phyloP scores from a whole-genome alignment of 2,113 vertebrate species.

The Neoarius graeffei region DNA sequence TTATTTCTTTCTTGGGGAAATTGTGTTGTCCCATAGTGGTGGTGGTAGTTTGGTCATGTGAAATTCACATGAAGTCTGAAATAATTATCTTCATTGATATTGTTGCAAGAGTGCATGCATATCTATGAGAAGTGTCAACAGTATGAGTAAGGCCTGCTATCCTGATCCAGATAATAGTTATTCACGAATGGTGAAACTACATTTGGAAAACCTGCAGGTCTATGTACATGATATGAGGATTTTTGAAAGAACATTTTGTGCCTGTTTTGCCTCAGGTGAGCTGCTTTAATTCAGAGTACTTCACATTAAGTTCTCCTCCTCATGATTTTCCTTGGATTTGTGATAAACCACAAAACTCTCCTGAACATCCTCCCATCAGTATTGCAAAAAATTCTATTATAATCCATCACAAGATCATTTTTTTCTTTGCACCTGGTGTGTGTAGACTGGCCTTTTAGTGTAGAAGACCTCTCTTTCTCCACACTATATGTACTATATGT shows the following conservation, averaged over 20 bases:
- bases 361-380: background rate
- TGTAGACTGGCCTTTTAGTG: slow-evolving; percentile 66
- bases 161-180: background rate
- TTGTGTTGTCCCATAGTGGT: background rate
- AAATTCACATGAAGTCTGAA: background rate
- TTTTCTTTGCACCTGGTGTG: background rate
- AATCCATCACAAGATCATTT: slow-evolving; percentile 3
- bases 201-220: background rate
- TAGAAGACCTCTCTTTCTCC: slow-evolving; percentile 55
- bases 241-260: background rate
- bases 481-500: background rate
- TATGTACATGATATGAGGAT: background rate
- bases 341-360: background rate
- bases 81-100: background rate
- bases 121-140: background rate
- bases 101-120: background rate
- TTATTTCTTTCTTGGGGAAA: slow-evolving; percentile 11
- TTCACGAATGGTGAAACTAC: background rate
- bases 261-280: slow-evolving; percentile 8
- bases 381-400: background rate
- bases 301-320: slow-evolving; percentile 33
- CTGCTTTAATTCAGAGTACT: slow-evolving; percentile 17
- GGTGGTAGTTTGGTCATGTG: background rate
- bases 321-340: slow-evolving; percentile 1
- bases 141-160: background rate